Base-by-base conservation (phyloP, 2,888 invertebrate species). In the Campopleginae sp. region DNA sequence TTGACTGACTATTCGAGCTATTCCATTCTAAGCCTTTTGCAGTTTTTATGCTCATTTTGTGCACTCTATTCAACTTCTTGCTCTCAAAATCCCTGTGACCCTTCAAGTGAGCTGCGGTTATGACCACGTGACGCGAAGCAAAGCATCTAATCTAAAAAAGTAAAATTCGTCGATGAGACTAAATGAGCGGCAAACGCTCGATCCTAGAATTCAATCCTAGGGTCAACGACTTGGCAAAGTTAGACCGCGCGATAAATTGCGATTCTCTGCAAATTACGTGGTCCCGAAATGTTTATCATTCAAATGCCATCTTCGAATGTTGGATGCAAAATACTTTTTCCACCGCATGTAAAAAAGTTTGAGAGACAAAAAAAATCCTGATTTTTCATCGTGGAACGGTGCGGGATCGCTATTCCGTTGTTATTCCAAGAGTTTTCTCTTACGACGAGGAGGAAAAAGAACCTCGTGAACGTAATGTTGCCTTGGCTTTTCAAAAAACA, bases 1-100 rank as follows among this genome's bases (percentile, higher is more conserved):
- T 70, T 19, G 27, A 58, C 58, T 58, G 27, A 58, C 58, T 58
- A 58, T 58, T 58, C 58, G 58, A 58, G 58, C 14, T 58, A 58
- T 58, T 58, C 27, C 58, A 27, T 27, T 27, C 14, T 14, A 14
- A 14, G 58, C 14, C 58, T 58, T 58, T 27, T 10, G 14, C 27
- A 23, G 14, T 58, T 58, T 14, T 58, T 58, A 58, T 14, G 6
- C 4, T 10, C 23, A 27, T 58, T 58, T 58, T 14, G 58, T 14
- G 0, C 14, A 27, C 27, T 58, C 14, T 14, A 14, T 27, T 58
- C 27, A 58, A 27, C 58, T 58, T 58, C 5, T 54, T 54, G n/a
- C 23, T 54, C 23, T 5, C 14, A 58, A 4, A 14, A 27, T 58
- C 27, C 14, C 58, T 10, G 14, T 14, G 27, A 58, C 27, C 27